Evolutionary conservation across 2,113 vertebrate species (phyloP), one percentile per base, ranked within the genome.

Genomic region (Tetrax tetrax): DNA sequence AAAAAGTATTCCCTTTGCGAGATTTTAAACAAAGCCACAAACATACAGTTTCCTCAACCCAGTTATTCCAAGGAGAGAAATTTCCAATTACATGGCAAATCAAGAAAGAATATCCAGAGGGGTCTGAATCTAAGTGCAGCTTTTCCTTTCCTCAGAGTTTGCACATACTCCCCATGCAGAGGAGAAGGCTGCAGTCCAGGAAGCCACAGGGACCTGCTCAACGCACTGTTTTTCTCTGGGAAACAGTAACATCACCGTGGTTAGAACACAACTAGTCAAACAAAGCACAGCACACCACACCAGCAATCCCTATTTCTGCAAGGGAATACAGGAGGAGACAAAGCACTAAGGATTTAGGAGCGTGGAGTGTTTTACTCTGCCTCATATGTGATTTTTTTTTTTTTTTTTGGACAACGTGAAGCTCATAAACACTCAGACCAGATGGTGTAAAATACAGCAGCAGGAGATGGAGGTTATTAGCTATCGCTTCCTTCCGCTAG

Each of bases 401-500:
- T 28, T 59, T 64, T 88, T 87, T 83, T 77, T 61, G 76, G 80
- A 83, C 83, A 70, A 66, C 27, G 37, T 1, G 43, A 81, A 83
- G 76, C 86, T 89, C 71, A 81, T 54, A 78, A 93, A 75, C 80
- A 63, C 76, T 74, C 64, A 16, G 86, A 91, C 51, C 95, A 95
- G 94, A 94, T 95, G 95, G 94, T 74, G 51, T 18, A 90, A 78
- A 83, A 56, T 8, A 35, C 43, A 96, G 91, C 91, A 95, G 90
- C 91, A 89, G 91, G 89, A 95, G 94, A 83, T 43, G 50, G 53
- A 95, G 86, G 85, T 90, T 69, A 92, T 83, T 93, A 90, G 80
- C 91, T 75, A 23, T 41, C 0, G 4, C 65, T 97, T 94, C 89
- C 91, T 92, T 95, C 93, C n/a, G 38, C 69, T 82, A 75, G 25